Evolutionary conservation across 53 echinoderm and acorn worm genomes (phyloP).

Genomic region (Arbacia lixula): DNA sequence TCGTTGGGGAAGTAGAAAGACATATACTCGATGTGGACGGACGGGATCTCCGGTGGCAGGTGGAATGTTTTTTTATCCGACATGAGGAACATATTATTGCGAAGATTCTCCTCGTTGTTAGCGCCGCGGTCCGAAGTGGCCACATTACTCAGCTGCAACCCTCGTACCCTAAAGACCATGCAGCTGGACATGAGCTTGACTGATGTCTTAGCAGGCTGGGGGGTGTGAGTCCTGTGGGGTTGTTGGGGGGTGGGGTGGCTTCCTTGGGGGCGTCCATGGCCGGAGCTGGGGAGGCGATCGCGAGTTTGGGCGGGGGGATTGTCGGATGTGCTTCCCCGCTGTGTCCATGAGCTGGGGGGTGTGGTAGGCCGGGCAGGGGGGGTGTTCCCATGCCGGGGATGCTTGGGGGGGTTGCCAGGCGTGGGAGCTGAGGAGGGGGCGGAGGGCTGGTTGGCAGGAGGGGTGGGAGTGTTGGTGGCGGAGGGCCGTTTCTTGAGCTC

Average conservation of each 20-base stretch:
- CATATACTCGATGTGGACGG: constrained; percentile 92
- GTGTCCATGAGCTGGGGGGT: constrained; percentile 16
- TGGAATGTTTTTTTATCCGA: constrained; percentile 96
- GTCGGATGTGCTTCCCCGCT: too few relatives aligned
- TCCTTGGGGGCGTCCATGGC: constrained; percentile 10
- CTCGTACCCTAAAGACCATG: constrained; percentile 75
- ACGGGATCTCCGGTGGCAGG: constrained; percentile 90
- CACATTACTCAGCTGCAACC: constrained; percentile 68
- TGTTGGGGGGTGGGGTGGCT: not conserved
- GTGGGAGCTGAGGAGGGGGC: not conserved
- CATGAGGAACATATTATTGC: constrained; percentile 64
- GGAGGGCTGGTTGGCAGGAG: not conserved
- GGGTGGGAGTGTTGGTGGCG: constrained; percentile 25
- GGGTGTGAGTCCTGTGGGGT: not conserved
- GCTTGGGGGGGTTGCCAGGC: constrained; percentile 13
- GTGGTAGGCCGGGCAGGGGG: constrained; percentile 47
- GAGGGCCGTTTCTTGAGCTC: constrained; percentile 47
- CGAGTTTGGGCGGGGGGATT: not conserved
- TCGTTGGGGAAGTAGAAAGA: constrained; percentile 98
- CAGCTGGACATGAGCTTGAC: constrained; percentile 93
- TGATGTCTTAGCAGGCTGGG: constrained; percentile 17
- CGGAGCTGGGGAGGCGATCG: constrained; percentile 8
- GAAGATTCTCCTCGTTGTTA: constrained; percentile 62
- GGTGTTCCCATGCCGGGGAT: constrained; percentile 1
- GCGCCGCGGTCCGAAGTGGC: constrained; percentile 67